A percentile compares a stretch with the other conserved stretches of the same genome.
phyloP scores from a whole-genome alignment of 2,888 invertebrate genomes.

The Pegoplata infirma region DNA sequence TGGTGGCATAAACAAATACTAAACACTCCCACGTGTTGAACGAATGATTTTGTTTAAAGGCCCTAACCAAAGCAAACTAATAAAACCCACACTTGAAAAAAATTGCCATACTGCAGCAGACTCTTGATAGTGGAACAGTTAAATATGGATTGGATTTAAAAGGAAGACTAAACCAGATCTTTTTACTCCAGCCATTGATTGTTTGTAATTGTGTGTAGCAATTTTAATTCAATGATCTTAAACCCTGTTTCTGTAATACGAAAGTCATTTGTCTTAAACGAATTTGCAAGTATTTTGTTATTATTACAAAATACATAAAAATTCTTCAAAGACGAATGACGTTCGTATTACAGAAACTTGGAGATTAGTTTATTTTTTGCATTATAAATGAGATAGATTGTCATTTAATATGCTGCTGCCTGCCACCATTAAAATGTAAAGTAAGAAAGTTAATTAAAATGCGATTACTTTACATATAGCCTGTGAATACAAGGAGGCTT shows the following conservation, averaged over 20 bases:
- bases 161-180: slow-evolving; percentile 18
- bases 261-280: too few relatives aligned
- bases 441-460: slow-evolving; percentile 62
- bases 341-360: too few relatives aligned
- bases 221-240: too few relatives aligned
- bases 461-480: slow-evolving; percentile 36
- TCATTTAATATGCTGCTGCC: slow-evolving; percentile 44
- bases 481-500: slow-evolving; percentile 1
- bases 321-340: too few relatives aligned
- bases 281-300: too few relatives aligned
- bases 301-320: too few relatives aligned
- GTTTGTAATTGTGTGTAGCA: neutral
- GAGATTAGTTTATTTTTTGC: slow-evolving; percentile 7
- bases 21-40: slow-evolving; percentile 33
- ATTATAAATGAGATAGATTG: slow-evolving; percentile 49
- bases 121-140: neutral
- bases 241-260: too few relatives aligned
- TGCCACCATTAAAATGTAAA: too few relatives aligned
- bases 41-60: neutral
- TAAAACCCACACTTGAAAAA: slow-evolving; percentile 33
- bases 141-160: slow-evolving; percentile 31
- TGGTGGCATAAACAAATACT: slow-evolving; percentile 22
- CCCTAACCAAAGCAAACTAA: too few relatives aligned
- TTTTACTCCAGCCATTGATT: neutral
- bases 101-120: neutral